Percentiles rank a stretch among this genome's conserved stretches.
Evolutionary conservation across 2,113 vertebrate species (phyloP).

Genomic region (Manacus vitellinus): DNA sequence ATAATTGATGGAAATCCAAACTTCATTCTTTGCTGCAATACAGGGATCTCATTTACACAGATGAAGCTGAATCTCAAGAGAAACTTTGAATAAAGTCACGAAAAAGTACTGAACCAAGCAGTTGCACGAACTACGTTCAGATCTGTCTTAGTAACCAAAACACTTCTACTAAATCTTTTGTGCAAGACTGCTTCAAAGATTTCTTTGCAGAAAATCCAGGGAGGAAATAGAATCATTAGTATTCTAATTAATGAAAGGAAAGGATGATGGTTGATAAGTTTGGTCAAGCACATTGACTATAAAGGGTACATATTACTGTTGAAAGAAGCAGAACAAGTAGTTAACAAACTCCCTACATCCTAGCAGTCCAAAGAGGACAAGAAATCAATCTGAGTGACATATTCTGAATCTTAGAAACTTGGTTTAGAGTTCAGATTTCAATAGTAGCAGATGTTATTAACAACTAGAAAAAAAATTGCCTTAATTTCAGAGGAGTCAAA

Average conservation of each 20-base stretch:
- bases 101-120: background rate
- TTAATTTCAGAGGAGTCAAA: background rate
- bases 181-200: constrained; percentile 19
- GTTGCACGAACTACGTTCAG: background rate
- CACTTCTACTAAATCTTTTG: constrained; percentile 1
- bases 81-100: background rate
- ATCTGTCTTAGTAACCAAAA: background rate
- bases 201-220: background rate
- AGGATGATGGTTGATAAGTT: background rate
- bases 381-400: background rate
- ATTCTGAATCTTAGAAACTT: background rate
- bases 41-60: background rate
- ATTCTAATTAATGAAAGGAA: constrained; percentile 20
- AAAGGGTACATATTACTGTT: background rate
- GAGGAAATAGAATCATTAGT: background rate
- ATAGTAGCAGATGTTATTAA: background rate
- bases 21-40: background rate
- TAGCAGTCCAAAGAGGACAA: background rate
- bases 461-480: background rate
- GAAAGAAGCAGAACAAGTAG: background rate
- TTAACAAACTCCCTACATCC: background rate
- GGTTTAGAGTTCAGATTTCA: background rate
- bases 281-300: background rate
- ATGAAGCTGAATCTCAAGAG: background rate
- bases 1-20: background rate